Conservation (phyloP, 1,140 invertebrate species). For the Aricia agestis region DNA sequence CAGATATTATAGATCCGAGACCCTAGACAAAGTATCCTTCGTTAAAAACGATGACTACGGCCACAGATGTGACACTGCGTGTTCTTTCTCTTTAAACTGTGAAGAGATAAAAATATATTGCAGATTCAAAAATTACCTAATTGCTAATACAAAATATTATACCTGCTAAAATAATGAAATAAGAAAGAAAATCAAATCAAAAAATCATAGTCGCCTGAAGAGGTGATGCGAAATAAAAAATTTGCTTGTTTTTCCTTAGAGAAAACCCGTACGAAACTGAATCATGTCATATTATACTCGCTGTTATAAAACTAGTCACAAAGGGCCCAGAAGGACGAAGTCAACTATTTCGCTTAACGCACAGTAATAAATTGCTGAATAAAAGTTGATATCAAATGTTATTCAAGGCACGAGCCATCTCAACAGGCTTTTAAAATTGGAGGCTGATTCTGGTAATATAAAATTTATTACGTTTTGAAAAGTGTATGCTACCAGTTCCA, state of each 20-base stretch:
- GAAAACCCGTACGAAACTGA: not conserved
- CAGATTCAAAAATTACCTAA: no score
- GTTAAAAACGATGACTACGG: no score
- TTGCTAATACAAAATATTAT: no score
- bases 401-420: not conserved
- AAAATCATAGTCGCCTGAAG: no score
- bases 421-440: constrained; percentile 5
- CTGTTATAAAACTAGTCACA: not conserved
- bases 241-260: not conserved
- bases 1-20: constrained; percentile 26
- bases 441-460: constrained; percentile 9
- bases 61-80: no score
- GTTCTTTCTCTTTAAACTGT: no score
- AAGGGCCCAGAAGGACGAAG: not conserved
- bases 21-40: no score
- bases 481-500: not conserved
- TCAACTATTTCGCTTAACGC: not conserved
- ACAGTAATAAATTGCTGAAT: not conserved
- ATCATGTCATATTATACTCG: not conserved
- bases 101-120: no score
- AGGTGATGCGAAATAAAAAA: no score
- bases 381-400: constrained; percentile 14
- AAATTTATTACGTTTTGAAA: constrained; percentile 8
- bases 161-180: no score
- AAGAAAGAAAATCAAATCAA: no score